Percentiles rank a stretch among this genome's conserved stretches.
phyloP scores from a whole-genome alignment of 2,113 vertebrate genomes.

The Leucopsar rothschildi region DNA sequence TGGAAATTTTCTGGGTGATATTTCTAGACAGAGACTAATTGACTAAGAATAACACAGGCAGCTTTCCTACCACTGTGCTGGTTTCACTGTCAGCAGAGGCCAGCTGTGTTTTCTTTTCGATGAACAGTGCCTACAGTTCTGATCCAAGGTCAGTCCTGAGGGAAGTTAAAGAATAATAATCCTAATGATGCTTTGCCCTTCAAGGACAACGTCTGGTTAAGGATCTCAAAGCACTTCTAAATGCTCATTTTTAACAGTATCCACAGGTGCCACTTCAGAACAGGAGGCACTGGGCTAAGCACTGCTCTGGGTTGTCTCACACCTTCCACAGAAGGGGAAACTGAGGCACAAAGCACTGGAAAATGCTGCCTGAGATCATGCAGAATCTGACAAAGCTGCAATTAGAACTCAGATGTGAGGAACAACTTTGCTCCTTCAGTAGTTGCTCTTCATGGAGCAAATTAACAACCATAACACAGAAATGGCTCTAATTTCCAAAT shows the following conservation, averaged over 20 bases:
- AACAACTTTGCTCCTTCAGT: not conserved
- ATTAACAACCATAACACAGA: not conserved
- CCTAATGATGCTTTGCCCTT: constrained; percentile 12
- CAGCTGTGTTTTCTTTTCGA: constrained; percentile 63
- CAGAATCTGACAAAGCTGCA: not conserved
- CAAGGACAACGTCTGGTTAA: not conserved
- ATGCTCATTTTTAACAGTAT: not conserved
- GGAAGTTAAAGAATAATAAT: constrained; percentile 22
- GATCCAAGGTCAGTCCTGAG: constrained; percentile 31
- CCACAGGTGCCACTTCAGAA: not conserved
- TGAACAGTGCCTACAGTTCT: constrained; percentile 34
- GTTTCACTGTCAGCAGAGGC: constrained; percentile 29
- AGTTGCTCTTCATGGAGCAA: not conserved
- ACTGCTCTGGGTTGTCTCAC: not conserved
- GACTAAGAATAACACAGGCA: constrained; percentile 50
- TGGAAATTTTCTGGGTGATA: constrained; percentile 43
- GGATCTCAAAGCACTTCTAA: not conserved
- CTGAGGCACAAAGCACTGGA: not conserved
- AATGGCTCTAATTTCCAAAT: not conserved
- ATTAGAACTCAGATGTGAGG: not conserved
- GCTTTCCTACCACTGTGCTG: constrained; percentile 24
- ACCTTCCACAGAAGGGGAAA: not conserved
- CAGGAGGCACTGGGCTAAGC: not conserved
- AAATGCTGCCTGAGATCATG: fast-evolving
- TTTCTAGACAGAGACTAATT: constrained; percentile 47